Conservation (phyloP, 2,797 vertebrate species). For the Acrossocheilus fasciatus region DNA sequence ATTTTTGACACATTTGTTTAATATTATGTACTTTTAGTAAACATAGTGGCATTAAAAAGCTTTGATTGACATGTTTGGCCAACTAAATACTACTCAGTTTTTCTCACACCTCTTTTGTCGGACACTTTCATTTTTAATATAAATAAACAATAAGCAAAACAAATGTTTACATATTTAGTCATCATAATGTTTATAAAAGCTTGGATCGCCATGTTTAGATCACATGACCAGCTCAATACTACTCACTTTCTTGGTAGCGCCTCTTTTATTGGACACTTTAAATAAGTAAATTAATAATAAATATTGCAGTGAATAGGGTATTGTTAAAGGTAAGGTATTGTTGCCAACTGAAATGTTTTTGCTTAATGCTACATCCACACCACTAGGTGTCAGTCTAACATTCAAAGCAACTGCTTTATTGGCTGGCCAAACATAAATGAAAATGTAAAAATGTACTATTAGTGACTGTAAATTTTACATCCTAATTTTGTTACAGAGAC, state of each 20-base stretch:
- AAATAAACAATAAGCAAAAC: neutral
- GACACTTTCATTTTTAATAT: neutral
- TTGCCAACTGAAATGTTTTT: neutral
- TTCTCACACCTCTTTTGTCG: no score
- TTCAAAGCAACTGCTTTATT: neutral
- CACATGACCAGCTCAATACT: neutral
- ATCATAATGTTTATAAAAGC: neutral
- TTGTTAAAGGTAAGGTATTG: neutral
- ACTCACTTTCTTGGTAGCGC: neutral
- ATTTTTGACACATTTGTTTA: neutral
- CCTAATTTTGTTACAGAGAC: neutral
- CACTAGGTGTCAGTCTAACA: constrained; percentile 5
- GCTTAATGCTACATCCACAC: neutral
- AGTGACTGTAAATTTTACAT: neutral
- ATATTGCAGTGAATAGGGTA: neutral
- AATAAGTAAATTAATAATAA: neutral
- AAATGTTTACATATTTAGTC: neutral
- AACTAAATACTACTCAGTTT: neutral
- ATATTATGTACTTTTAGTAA: neutral
- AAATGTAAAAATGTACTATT: neutral
- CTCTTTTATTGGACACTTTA: neutral
- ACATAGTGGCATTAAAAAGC: neutral
- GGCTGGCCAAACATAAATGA: neutral
- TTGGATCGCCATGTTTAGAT: neutral
- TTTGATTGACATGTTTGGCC: neutral